These are phyloP conservation scores for Morelia viridis DNA, from an alignment of 2,797 vertebrate species.

Conservation along the genomic window DNA sequence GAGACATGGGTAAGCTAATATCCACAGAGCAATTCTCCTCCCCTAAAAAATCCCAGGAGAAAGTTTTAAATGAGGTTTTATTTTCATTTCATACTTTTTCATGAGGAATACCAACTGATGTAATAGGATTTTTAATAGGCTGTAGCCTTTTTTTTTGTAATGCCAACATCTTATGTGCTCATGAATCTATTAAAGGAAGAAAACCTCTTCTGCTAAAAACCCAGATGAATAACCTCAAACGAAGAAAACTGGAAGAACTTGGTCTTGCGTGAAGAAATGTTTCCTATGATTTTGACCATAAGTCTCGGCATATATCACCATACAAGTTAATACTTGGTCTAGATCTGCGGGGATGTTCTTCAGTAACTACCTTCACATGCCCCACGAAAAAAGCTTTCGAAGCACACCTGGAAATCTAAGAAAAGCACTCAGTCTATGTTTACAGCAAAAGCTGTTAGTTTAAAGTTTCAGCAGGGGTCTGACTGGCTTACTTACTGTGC, in stretches of 20 bases:
- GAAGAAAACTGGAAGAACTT: background rate
- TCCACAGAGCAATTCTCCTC: background rate
- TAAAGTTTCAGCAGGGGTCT: background rate
- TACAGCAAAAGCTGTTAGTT: background rate
- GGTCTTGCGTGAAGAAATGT: background rate
- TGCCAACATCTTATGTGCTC: background rate
- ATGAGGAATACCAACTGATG: background rate
- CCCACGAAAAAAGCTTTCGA: background rate
- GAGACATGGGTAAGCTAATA: background rate
- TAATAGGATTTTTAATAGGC: background rate
- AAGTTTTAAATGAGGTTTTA: background rate
- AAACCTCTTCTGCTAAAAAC: too few relatives aligned
- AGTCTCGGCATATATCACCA: background rate
- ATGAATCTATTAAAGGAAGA: background rate
- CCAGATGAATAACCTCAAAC: background rate
- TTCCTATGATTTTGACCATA: background rate
- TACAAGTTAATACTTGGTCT: too few relatives aligned
- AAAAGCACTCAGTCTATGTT: background rate
- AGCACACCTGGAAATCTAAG: background rate
- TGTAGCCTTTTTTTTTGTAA: background rate
- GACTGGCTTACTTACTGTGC: slow-evolving; percentile 75
- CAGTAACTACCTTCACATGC: background rate
- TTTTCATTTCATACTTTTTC: background rate
- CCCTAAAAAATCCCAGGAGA: background rate
- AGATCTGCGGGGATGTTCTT: too few relatives aligned